Evolutionary conservation across 2,113 vertebrate genomes (phyloP), one percentile per base, ranked within the genome.

Genomic region (Nycticorax nycticorax): DNA sequence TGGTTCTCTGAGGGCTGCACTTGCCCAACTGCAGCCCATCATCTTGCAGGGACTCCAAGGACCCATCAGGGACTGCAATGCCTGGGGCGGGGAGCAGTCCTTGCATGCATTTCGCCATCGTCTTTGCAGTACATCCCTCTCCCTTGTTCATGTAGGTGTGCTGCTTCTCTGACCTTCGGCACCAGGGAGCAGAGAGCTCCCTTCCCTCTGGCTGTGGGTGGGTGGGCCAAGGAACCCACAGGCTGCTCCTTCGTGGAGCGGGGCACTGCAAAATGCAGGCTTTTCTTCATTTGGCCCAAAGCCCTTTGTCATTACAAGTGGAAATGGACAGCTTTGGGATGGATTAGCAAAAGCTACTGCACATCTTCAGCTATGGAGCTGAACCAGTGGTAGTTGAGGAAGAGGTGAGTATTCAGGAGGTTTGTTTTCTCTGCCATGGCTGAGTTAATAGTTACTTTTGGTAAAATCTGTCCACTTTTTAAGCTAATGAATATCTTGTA

Each of bases 71-170:
- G 41, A 43, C 41, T 24, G 12, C 4, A 13, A 3, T 28, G 45
- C 24, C 9, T 13, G 9, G 4, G 11, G 3, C 6, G 14, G 18
- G 14, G 15, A 73, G 2, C 5, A 47, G 21, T 0, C 0, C 6
- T 16, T 7, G 14, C 0, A 1, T 59, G 14, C 5, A 3, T 43
- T 30, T 47, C 0, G 0, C 13, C 3, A 0, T 12, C 22, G 33
- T 33, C 3, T 0, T 41, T 56, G 17, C 3, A 1, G 12, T 8
- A 22, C 12, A 6, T 74, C 6, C 2, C 4, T 68, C 20, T 32
- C 26, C 33, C 15, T 41, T 11, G 2, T 22, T 71, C 4, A 24
- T 0, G 5, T 0, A 0, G 7, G 3, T 21, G 1, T 0, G 1
- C 13, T 55, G 18, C 30, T 27, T 18, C 33, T 28, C 50, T 28